Evolutionary conservation across 2,888 invertebrate species (phyloP).

Genomic region (Mythimna impura): DNA sequence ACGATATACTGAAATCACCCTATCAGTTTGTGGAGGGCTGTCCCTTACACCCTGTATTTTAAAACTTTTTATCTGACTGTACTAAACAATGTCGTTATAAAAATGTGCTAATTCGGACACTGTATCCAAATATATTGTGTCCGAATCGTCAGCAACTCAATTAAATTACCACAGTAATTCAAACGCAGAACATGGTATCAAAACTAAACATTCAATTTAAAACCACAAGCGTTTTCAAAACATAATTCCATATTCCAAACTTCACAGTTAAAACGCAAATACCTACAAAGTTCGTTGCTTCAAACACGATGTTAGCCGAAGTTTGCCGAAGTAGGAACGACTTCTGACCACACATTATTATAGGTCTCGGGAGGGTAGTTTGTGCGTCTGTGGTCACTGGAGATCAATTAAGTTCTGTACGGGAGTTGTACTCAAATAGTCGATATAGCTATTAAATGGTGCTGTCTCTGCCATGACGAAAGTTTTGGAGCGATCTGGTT

Average conservation of each 20-base stretch:
- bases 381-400: constrained; percentile 31
- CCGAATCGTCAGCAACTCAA: too few species aligned
- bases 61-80: too few species aligned
- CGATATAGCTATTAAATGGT: constrained; percentile 17
- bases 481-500: constrained; percentile 1
- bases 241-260: constrained; percentile 41
- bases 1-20: too few species aligned
- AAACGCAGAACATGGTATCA: neutral
- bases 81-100: too few species aligned
- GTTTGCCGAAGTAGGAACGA: constrained; percentile 44
- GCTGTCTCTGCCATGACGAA: neutral
- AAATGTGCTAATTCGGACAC: too few species aligned
- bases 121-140: too few species aligned
- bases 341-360: constrained; percentile 53
- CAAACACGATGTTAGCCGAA: constrained; percentile 44
- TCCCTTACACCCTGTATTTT: too few species aligned
- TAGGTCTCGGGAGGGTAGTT: constrained; percentile 40
- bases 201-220: constrained; percentile 27
- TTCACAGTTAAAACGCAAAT: constrained; percentile 31
- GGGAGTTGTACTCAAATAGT: constrained; percentile 25
- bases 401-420: constrained; percentile 49
- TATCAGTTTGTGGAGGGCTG: too few species aligned
- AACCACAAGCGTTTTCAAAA: constrained; percentile 23
- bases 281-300: constrained; percentile 41
- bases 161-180: neutral